These are phyloP conservation scores for Hydropotes inermis DNA, from an alignment of 2,113 vertebrate species.

Conservation along the genomic window DNA sequence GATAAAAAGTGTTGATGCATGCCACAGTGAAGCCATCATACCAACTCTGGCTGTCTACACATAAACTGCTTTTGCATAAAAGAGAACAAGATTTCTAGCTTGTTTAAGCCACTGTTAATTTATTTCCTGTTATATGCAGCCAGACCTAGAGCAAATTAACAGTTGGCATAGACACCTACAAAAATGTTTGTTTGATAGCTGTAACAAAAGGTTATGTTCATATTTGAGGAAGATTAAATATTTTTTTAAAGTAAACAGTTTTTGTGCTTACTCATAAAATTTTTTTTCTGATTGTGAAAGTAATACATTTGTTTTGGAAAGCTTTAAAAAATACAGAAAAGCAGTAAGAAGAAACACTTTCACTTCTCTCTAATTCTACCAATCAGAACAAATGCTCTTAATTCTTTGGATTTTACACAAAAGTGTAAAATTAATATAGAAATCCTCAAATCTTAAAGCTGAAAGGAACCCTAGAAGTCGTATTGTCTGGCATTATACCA, in stretches of 20 bases:
- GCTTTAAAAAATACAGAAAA: conserved; percentile 25
- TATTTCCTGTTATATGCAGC: background rate
- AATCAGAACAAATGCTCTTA: background rate
- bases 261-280: background rate
- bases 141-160: conserved; percentile 19
- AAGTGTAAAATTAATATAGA: conserved; percentile 22
- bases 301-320: conserved; percentile 11
- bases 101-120: background rate
- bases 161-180: background rate
- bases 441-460: background rate
- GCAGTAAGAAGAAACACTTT: background rate
- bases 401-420: background rate
- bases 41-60: background rate
- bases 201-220: background rate
- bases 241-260: background rate
- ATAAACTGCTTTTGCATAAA: background rate
- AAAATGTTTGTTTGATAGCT: background rate
- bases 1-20: background rate
- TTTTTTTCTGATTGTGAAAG: conserved; percentile 4
- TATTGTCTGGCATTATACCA: background rate
- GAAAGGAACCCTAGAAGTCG: background rate
- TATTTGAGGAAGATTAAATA: background rate
- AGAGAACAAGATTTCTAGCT: background rate
- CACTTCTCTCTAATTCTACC: background rate
- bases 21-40: background rate